These are phyloP conservation scores for Chaetophractus vellerosus DNA, from an alignment of 2,797 vertebrate genomes.

Conservation along the genomic window DNA sequence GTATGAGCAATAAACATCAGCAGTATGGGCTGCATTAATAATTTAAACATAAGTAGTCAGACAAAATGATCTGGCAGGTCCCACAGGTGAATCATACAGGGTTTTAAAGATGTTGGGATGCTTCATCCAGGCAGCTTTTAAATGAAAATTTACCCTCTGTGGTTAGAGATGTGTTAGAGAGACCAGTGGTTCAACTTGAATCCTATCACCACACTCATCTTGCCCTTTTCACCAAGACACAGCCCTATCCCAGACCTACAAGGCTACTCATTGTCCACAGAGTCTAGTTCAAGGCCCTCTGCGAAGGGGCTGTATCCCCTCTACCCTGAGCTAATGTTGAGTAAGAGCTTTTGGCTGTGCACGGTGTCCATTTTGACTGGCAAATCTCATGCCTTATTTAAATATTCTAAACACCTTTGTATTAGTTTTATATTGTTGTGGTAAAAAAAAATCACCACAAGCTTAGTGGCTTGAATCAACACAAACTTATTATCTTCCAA, in stretches of 20 bases:
- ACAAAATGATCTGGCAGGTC: conserved; percentile 75
- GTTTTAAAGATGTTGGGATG: conserved; percentile 75
- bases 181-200: neutral
- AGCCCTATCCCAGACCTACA: neutral
- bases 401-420: neutral
- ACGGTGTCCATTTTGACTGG: neutral
- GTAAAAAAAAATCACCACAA: conserved; percentile 19
- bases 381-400: neutral
- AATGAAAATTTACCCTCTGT: conserved; percentile 66
- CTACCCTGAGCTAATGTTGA: neutral
- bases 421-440: neutral
- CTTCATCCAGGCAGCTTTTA: conserved; percentile 66
- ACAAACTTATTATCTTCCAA: neutral
- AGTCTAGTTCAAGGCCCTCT: neutral
- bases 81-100: conserved; percentile 69
- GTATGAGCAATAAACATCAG: conserved; percentile 73
- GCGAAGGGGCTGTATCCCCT: neutral
- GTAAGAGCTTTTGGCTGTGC: neutral
- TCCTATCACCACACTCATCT: neutral
- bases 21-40: conserved; percentile 67
- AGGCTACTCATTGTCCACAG: neutral
- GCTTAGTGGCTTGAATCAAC: neutral
- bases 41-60: conserved; percentile 82
- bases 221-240: neutral
- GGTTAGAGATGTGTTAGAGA: neutral